Base-by-base conservation (phyloP, 2,888 invertebrate genomes). In the Tinea trinotella region DNA sequence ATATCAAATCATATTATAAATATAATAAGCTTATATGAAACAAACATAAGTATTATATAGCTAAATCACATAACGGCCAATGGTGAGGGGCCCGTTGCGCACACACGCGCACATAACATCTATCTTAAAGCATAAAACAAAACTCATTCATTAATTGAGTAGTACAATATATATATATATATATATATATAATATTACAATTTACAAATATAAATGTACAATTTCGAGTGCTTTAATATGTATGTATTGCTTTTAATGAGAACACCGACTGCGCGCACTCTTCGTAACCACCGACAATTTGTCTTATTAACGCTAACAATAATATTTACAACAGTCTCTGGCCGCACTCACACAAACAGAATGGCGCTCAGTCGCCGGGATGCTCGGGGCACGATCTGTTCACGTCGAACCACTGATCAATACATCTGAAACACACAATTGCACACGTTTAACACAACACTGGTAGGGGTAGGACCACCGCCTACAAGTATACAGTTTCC, bases 331-430 rank as follows among this genome's bases (percentile, higher is more conserved):
- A 68, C 74, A 79, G 81, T 84, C 80, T 70, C 71, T 54, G 30
- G 24, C 3, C 15, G n/a, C 54, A 54, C 54, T 46, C 17, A 22
- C 53, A 56, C 54, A 55, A 59, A 52, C 59, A 57, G 53, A 57
- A 58, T 59, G 54, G 59, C 57, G 76, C 85, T 89, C 91, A 97
- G 89, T 98, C 98, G 69, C 95, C 94, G 65, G 99, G 98, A 88
- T 99, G 99, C 87, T 98, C 98, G 54, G 99, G 99, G 88, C 99
- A 99, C 71, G 96, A 96, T 84, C 98, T 93, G 89, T 98, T 99
- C 78, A 97, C 95, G 87, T 97, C 96, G 88, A 99, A 99, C 99
- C 99, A 99, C 87, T 94, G 93, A 89, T 99, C 98, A 88, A 99
- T 98, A 89, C 99, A 99, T 82, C 97, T 98, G 89, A 52, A 92